Conservation (phyloP, 1,140 invertebrate genomes). For the Ruditapes philippinarum region DNA sequence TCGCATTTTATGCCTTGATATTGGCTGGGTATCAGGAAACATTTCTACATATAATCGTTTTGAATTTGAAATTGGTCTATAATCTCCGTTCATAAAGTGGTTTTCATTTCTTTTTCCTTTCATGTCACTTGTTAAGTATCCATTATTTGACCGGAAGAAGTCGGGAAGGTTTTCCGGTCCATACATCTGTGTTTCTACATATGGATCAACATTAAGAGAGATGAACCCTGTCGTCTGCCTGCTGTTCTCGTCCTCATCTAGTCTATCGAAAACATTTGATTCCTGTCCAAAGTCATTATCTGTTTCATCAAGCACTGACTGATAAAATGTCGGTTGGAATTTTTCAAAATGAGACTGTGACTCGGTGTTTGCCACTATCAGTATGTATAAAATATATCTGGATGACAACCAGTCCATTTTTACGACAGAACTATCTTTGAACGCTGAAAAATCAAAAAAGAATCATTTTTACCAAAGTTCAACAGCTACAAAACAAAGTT, state of each 20-base stretch:
- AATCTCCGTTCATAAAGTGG: not conserved
- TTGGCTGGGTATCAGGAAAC: not conserved
- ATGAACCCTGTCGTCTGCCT: not conserved
- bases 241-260: not conserved
- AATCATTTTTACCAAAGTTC: too few species aligned
- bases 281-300: not conserved
- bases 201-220: not conserved
- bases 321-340: not conserved
- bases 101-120: too few species aligned
- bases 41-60: conserved; percentile 22
- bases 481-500: too few species aligned
- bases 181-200: not conserved
- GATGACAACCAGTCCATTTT: not conserved
- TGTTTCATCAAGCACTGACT: not conserved
- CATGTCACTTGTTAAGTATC: not conserved
- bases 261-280: not conserved
- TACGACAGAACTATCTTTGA: not conserved
- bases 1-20: conserved; percentile 57
- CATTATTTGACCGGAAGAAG: not conserved
- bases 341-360: not conserved
- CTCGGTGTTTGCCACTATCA: not conserved
- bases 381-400: not conserved
- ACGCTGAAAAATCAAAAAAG: not conserved
- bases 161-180: not conserved
- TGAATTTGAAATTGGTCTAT: not conserved